phyloP scores from a whole-genome alignment of 2,113 vertebrate species.

The Pomatostomus ruficeps region DNA sequence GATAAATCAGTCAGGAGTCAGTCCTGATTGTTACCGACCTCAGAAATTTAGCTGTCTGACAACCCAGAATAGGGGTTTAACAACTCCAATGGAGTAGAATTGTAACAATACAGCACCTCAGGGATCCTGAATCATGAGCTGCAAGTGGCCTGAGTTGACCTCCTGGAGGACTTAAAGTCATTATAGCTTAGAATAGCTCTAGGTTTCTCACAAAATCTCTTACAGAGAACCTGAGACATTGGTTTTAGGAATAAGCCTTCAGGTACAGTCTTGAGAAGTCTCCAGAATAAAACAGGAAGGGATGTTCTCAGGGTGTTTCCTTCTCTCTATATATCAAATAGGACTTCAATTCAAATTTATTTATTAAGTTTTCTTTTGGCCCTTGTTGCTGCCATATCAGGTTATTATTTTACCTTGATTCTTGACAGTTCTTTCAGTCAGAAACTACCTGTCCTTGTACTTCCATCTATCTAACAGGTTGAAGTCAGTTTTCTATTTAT shows the following conservation, averaged over 20 bases:
- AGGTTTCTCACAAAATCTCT: not conserved
- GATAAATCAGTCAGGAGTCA: not conserved
- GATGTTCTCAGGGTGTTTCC: not conserved
- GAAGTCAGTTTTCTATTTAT: not conserved
- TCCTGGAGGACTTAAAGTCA: not conserved
- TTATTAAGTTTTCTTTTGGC: not conserved
- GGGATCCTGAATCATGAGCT: not conserved
- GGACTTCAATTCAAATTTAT: not conserved
- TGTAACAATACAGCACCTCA: not conserved
- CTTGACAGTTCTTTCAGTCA: not conserved
- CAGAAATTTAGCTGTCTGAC: not conserved
- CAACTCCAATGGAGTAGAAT: not conserved
- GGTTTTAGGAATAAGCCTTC: not conserved
- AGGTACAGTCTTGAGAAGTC: not conserved
- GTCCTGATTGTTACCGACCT: not conserved
- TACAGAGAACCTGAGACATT: not conserved
- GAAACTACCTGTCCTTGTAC: not conserved
- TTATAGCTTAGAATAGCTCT: not conserved
- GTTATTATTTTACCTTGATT: not conserved
- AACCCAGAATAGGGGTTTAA: rapidly evolving
- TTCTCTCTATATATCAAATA: not conserved
- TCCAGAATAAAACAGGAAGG: not conserved
- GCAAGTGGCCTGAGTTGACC: not conserved
- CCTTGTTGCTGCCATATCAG: not conserved
- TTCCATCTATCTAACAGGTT: not conserved